Conservation (phyloP, 2,113 vertebrate species). For the Acanthisitta chloris region DNA sequence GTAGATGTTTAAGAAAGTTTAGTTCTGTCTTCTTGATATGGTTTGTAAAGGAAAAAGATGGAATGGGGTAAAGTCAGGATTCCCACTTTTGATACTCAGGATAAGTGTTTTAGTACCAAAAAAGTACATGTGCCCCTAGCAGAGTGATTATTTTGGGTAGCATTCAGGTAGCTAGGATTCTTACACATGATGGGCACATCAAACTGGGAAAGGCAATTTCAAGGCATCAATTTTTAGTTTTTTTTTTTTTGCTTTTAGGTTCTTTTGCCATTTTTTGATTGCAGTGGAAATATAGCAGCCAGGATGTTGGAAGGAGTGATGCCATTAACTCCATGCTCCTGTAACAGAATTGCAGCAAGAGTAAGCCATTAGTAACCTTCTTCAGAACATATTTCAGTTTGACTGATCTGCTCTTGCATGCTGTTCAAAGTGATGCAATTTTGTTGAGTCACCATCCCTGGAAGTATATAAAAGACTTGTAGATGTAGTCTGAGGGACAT, state of each 20-base stretch:
- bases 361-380: neutral
- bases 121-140: rapidly evolving
- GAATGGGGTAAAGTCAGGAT: neutral
- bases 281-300: neutral
- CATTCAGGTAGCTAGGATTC: neutral
- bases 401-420: neutral
- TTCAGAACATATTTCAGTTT: neutral
- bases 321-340: neutral
- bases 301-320: neutral
- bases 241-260: neutral
- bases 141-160: neutral
- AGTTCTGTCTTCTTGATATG: neutral
- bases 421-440: neutral
- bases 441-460: neutral
- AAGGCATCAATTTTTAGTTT: rapidly evolving
- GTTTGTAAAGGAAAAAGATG: neutral
- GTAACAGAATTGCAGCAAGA: neutral
- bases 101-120: neutral
- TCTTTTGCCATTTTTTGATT: neutral
- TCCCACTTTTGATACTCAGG: neutral
- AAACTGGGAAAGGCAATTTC: neutral
- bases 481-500: neutral
- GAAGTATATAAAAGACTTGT: neutral
- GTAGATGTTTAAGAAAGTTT: neutral
- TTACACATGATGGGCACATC: neutral